Evolutionary conservation across 2,888 invertebrate genomes (phyloP).

Genomic region (Sceliomorpha sp.): DNA sequence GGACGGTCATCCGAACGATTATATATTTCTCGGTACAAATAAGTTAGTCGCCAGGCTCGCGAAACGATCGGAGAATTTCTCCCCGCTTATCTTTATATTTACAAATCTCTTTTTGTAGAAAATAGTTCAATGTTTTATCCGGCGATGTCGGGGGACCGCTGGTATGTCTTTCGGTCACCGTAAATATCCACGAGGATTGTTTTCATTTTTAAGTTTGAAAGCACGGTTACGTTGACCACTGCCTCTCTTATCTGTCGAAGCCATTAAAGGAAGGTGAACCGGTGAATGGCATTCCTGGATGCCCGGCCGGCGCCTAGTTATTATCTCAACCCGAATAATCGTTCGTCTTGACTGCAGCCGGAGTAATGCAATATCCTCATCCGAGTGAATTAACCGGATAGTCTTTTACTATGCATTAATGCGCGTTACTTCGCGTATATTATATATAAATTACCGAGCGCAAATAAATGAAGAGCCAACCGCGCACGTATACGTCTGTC

Average conservation of each 20-base stretch:
- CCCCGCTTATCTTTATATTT: too few species aligned
- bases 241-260: constrained; percentile 60
- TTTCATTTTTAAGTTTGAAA: constrained; percentile 17
- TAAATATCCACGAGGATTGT: constrained; percentile 16
- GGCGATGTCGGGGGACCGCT: too few species aligned
- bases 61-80: too few species aligned
- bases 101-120: too few species aligned
- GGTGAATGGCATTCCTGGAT: constrained; percentile 69
- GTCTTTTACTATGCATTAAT: constrained; percentile 35
- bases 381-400: constrained; percentile 33
- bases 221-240: constrained; percentile 17
- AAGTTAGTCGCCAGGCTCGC: too few species aligned
- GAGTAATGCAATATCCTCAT: constrained; percentile 45
- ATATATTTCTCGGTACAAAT: too few species aligned
- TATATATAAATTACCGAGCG: constrained; percentile 26
- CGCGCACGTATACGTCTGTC: too few species aligned
- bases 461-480: too few species aligned
- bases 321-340: constrained; percentile 66
- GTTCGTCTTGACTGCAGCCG: constrained; percentile 37
- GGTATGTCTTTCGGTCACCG: too few species aligned
- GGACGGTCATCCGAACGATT: too few species aligned
- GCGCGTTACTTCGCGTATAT: constrained; percentile 41
- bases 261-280: constrained; percentile 59
- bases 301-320: constrained; percentile 71
- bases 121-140: too few species aligned